Evolutionary conservation across 2,113 vertebrate genomes (phyloP).

Genomic region (Psittacara wagleri): DNA sequence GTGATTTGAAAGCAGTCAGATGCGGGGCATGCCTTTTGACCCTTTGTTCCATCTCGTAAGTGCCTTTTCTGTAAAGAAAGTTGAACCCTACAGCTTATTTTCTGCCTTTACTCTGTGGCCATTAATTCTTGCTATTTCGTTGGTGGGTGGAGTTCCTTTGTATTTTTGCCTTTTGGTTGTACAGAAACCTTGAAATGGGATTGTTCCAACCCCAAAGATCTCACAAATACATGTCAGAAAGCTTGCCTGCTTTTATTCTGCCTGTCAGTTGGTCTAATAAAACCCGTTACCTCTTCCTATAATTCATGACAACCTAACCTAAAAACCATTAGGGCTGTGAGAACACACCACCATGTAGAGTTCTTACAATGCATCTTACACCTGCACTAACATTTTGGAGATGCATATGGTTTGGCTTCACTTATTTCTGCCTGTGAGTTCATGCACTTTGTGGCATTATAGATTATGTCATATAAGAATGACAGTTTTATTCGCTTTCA

Average conservation of each 20-base stretch:
- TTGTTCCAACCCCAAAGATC: not conserved
- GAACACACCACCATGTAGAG: not conserved
- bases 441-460: not conserved
- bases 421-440: not conserved
- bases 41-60: slow-evolving; percentile 40
- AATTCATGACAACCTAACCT: not conserved
- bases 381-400: not conserved
- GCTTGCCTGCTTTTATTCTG: not conserved
- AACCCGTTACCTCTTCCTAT: not conserved
- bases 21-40: slow-evolving; percentile 31
- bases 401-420: not conserved
- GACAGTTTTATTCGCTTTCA: slow-evolving; percentile 57
- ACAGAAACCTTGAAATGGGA: not conserved
- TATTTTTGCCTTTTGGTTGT: slow-evolving; percentile 1
- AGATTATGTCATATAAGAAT: slow-evolving; percentile 33
- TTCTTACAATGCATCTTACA: not conserved
- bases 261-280: not conserved
- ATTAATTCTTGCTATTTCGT: slow-evolving; percentile 33
- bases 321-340: not conserved
- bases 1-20: not conserved
- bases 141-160: slow-evolving; percentile 33
- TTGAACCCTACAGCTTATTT: slow-evolving; percentile 30
- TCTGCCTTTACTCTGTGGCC: not conserved
- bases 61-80: slow-evolving; percentile 13
- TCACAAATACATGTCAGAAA: not conserved